Evolutionary conservation across 2,888 invertebrate species (phyloP).

Genomic region (Drosophila vallismaia): DNA sequence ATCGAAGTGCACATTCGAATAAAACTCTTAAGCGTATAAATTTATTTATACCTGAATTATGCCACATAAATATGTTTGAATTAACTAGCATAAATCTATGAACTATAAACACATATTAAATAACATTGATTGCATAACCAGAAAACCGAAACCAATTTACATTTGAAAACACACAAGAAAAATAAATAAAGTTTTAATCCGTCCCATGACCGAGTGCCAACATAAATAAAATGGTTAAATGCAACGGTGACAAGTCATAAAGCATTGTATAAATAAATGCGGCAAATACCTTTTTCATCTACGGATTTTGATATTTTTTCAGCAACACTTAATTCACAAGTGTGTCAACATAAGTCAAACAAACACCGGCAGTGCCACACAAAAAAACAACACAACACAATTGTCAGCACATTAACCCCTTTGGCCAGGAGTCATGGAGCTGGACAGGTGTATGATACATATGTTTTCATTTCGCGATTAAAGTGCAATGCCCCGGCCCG

Average conservation of each 20-base stretch:
- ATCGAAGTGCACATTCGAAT: not conserved
- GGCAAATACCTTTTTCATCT: slow-evolving; percentile 12
- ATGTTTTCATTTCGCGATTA: slow-evolving; percentile 56
- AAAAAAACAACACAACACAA: slow-evolving; percentile 36
- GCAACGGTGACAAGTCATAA: slow-evolving; percentile 27
- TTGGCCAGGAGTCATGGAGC: slow-evolving; percentile 13
- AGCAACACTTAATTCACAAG: slow-evolving; percentile 63
- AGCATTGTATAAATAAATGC: slow-evolving; percentile 32
- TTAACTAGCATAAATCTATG: slow-evolving; percentile 1
- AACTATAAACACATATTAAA: not conserved
- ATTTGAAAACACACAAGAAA: not conserved
- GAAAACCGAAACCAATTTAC: slow-evolving; percentile 3
- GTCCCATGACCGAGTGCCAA: slow-evolving; percentile 5
- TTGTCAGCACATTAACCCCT: slow-evolving; percentile 67
- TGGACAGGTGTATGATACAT: slow-evolving; percentile 20
- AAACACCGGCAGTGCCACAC: slow-evolving; percentile 23
- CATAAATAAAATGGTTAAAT: slow-evolving; percentile 39
- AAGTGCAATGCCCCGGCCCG: slow-evolving; percentile 46
- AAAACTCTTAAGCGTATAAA: too few species aligned
- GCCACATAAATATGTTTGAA: not conserved
- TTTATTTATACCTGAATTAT: not conserved
- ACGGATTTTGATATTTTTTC: slow-evolving; percentile 19
- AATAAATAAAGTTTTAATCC: slow-evolving; percentile 26
- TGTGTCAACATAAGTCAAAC: slow-evolving; percentile 54
- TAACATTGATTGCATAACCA: slow-evolving; percentile 7